Conservation (phyloP, 2,113 vertebrate species). For the Ancistrus triradiatus region DNA sequence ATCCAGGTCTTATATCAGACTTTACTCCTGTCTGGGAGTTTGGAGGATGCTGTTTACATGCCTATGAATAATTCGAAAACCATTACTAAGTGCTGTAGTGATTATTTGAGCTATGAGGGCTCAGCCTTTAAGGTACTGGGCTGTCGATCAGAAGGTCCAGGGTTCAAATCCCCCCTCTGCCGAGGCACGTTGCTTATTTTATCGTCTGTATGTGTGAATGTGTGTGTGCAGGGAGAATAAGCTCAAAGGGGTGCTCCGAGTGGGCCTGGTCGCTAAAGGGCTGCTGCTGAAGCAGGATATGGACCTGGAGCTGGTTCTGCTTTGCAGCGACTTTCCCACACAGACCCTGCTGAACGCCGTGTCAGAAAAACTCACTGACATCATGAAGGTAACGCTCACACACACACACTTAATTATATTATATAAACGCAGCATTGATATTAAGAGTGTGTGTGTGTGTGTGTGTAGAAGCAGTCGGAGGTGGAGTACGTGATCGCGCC, state of each 20-base stretch:
- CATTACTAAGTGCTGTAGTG: too few species aligned
- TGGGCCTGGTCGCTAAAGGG: slow-evolving; percentile 91
- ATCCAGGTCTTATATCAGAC: too few species aligned
- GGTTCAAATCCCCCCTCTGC: too few species aligned
- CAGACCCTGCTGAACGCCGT: slow-evolving; percentile 79
- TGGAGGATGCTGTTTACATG: too few species aligned
- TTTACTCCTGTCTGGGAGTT: too few species aligned
- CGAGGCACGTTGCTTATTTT: too few species aligned
- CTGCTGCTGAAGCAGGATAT: slow-evolving; percentile 88
- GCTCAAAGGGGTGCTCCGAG: slow-evolving; percentile 86
- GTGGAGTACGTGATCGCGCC: slow-evolving; percentile 82
- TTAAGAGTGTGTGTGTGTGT: neutral
- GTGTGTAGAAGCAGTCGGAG: slow-evolving; percentile 71
- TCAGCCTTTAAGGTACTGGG: too few species aligned
- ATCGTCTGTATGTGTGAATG: neutral
- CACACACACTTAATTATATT: neutral
- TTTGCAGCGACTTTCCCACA: slow-evolving; percentile 88
- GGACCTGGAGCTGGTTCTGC: slow-evolving; percentile 86
- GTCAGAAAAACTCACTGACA: slow-evolving; percentile 76
- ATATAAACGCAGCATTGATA: neutral
- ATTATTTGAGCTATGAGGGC: too few species aligned
- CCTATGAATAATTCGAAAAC: too few species aligned
- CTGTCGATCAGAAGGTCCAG: too few species aligned
- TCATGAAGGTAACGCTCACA: slow-evolving; percentile 72
- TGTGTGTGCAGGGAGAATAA: slow-evolving; percentile 51